Percentiles rank a stretch among this genome's conserved stretches.
Conservation (phyloP, 2,888 invertebrate species). For the Elegia similella region DNA sequence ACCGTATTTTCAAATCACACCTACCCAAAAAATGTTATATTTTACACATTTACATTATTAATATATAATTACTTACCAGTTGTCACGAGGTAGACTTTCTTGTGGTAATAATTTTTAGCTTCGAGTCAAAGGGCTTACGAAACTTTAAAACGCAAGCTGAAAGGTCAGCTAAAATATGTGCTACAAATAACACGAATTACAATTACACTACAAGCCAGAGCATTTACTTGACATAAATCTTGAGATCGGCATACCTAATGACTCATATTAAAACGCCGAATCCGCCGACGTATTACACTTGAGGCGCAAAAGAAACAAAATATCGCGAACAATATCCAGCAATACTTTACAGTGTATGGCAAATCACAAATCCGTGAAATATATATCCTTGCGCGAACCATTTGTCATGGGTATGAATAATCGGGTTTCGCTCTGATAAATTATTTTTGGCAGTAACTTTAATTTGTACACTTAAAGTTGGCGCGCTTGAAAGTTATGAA, state of each 20-base stretch:
- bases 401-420: constrained; percentile 72
- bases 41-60: too few relatives aligned
- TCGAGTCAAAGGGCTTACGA: background rate
- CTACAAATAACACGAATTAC: constrained; percentile 10
- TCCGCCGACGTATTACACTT: constrained; percentile 23
- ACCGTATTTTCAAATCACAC: too few relatives aligned
- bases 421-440: constrained; percentile 53
- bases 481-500: constrained; percentile 38
- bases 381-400: constrained; percentile 46
- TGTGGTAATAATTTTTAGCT: background rate
- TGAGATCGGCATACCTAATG: constrained; percentile 15
- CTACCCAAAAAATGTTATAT: too few relatives aligned
- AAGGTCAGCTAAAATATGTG: background rate
- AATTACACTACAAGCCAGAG: constrained; percentile 4
- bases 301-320: constrained; percentile 25
- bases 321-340: constrained; percentile 34
- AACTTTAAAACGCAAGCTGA: background rate
- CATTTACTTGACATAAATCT: constrained; percentile 4
- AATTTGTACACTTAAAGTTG: constrained; percentile 44
- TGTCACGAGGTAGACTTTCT: too few relatives aligned
- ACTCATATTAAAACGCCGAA: constrained; percentile 19
- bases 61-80: too few relatives aligned
- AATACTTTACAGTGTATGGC: constrained; percentile 37
- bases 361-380: constrained; percentile 69
- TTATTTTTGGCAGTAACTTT: constrained; percentile 62